Evolutionary conservation across 2,113 vertebrate genomes (phyloP), one percentile per base, ranked within the genome.

Genomic region (Zosterops lateralis): DNA sequence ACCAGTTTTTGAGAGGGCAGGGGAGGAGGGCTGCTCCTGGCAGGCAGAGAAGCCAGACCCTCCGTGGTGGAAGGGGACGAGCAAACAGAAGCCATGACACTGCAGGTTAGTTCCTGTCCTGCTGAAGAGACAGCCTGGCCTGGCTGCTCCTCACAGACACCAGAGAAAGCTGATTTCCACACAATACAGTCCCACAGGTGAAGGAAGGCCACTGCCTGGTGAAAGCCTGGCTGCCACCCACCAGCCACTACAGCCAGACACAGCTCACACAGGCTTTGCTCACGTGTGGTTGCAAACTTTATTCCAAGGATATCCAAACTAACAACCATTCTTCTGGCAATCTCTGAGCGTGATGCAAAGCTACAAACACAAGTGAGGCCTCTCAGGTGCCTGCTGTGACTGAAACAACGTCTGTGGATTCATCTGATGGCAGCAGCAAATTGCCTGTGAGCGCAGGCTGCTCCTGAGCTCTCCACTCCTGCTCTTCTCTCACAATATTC

Each of bases 21-120:
- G 47, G 31, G 3, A 66, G 20, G 3, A 85, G 32, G 15, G 45
- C 64, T 5, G 5, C 45, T 92, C 82, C 61, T 40, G 44, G 67
- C 1, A 7, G 45, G 74, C 75, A 77, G 82, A 80, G 65, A 80
- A 94, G 58, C 45, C 7, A 1, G 54, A 87, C 67, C 28, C 38
- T 77, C 68, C 0, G 0, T 26, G 16, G 17, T 50, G 38, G 44
- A 77, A 88, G 38, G 45, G 34, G 34, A 84, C 0, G 0, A 91
- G 56, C 40, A 42, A 89, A 90, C 44, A 80, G 42, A 76, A 87
- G 82, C 6, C 0, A 58, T 57, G 75, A 75, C 61, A 44, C 51
- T 65, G 77, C n/a, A 70, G 66, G 38, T 65, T 45, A 83, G 32
- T 26, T 90, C 67, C 83, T 84, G 38, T 67, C 57, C 86, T 75